Conservation (phyloP, 2,113 vertebrate genomes). For the Paralichthys olivaceus region DNA sequence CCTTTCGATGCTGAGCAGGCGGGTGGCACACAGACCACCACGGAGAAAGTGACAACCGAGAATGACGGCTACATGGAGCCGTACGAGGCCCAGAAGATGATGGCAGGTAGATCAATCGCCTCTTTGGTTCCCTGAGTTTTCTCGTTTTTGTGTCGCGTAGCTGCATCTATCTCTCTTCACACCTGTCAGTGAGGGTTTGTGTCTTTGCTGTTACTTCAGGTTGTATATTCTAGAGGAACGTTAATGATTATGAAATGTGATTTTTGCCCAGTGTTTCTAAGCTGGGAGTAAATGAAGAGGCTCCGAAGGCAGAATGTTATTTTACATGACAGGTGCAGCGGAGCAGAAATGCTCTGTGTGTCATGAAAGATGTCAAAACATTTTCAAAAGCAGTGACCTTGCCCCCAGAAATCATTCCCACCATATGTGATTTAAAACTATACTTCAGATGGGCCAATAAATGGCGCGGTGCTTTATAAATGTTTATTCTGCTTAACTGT, state of each 20-base stretch:
- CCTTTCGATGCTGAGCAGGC: conserved; percentile 93
- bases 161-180: background rate
- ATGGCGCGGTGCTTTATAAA: background rate
- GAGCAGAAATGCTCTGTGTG: conserved; percentile 52
- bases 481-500: conserved; percentile 8
- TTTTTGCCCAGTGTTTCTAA: conserved; percentile 49
- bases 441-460: background rate
- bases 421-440: conserved; percentile 20
- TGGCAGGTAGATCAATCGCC: conserved; percentile 87
- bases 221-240: conserved; percentile 9
- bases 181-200: background rate
- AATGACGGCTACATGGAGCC: conserved; percentile 99
- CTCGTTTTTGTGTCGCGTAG: background rate
- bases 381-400: conserved; percentile 29
- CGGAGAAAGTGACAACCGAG: conserved; percentile 88
- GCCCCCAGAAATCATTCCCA: conserved; percentile 5
- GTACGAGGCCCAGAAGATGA: conserved; percentile 98
- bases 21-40: conserved; percentile 77
- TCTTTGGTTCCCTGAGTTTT: background rate
- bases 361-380: conserved; percentile 45
- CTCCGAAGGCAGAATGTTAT: conserved; percentile 23
- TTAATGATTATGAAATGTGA: conserved; percentile 49
- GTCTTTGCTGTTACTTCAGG: conserved; percentile 3
- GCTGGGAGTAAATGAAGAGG: conserved; percentile 43
- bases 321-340: conserved; percentile 65